phyloP scores from a whole-genome alignment of 1,140 invertebrate species.

The Plodia interpunctella region DNA sequence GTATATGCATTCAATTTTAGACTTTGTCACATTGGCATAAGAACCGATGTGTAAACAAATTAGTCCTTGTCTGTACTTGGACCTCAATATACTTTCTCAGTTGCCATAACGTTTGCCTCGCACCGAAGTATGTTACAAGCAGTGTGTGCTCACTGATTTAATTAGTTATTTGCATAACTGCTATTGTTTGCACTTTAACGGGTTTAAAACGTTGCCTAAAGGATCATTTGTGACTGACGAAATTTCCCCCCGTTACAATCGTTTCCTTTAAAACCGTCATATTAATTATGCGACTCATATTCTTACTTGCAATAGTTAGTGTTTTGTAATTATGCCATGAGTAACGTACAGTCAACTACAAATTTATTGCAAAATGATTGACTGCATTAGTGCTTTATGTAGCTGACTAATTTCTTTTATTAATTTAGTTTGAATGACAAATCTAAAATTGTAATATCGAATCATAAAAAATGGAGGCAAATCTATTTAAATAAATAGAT shows the following conservation, averaged over 20 bases:
- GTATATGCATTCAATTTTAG: too few relatives aligned
- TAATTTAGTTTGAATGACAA: too few relatives aligned
- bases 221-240: background rate
- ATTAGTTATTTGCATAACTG: conserved; percentile 13
- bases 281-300: too few relatives aligned
- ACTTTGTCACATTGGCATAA: too few relatives aligned
- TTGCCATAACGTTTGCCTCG: background rate
- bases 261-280: background rate
- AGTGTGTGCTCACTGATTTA: background rate
- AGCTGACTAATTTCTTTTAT: too few relatives aligned
- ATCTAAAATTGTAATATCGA: too few relatives aligned
- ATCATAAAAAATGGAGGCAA: background rate
- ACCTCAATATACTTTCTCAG: background rate
- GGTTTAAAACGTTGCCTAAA: background rate
- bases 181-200: conserved; percentile 30
- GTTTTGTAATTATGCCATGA: background rate
- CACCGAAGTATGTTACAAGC: background rate
- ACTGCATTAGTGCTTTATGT: too few relatives aligned
- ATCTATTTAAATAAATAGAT: background rate
- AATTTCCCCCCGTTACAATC: background rate
- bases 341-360: background rate
- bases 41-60: too few relatives aligned
- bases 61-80: too few relatives aligned
- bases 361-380: background rate
- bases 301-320: background rate